Base-by-base conservation (phyloP, 2,888 invertebrate genomes). In the Drosophila subquinaria region DNA sequence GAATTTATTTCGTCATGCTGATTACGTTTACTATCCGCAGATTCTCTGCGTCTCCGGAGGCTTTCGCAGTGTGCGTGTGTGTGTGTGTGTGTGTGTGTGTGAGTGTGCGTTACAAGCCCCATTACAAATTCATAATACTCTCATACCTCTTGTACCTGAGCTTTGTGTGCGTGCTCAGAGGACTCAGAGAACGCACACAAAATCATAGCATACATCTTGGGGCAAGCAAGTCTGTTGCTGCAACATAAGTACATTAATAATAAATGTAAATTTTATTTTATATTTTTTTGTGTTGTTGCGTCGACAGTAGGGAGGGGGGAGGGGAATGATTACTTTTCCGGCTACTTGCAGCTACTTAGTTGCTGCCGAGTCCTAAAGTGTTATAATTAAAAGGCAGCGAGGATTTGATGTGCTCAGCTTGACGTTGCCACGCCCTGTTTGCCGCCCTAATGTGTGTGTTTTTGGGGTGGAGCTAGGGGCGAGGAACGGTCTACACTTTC, bases 181-280 rank as follows among this genome's bases (percentile, higher is more conserved):
- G 11, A 62, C 35, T 40, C 33, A 33, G 23, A 23, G 23, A 23
- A 59, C 60, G 48, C 63, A 66, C 64, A 68, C 71, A 68, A 80
- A 76, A 86, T 78, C 74, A 73, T 88, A 69, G 81, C 81, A 71
- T 57, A 69, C 59, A 62, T 60, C 66, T 73, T 59, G 70, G 57
- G 56, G 53, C 51, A 30, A 11, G 45, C 30, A 33, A 48, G 63
- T 55, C 64, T 51, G 59, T 42, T 35, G 72, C 66, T 68, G 73
- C 69, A 71, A 65, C 67, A 69, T 71, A 70, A 81, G 82, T 73
- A 82, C 85, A 85, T 89, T 84, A 89, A 87, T 86, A 88, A 86
- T 80, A 88, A 86, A 86, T 89, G 89, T 71, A 85, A 86, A 89
- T 85, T 89, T 82, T 69, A 64, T 69, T 72, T 45, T 40, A 60